Evolutionary conservation across 2,113 vertebrate genomes (phyloP).

Genomic region (Microtus richardsoni): DNA sequence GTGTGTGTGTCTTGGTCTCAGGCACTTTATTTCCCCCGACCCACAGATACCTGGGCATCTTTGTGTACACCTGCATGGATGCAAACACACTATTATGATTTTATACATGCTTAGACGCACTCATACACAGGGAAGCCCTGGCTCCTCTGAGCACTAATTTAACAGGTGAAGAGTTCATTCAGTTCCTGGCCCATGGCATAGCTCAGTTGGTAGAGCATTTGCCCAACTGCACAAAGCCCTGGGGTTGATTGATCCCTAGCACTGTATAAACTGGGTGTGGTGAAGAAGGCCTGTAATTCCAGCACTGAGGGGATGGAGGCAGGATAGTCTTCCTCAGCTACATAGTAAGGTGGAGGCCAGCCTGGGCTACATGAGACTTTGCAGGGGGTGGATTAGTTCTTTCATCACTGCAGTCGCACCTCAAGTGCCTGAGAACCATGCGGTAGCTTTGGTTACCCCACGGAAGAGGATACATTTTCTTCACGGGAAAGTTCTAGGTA

Average conservation of each 20-base stretch:
- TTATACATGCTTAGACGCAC: not conserved
- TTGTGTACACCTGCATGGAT: rapidly evolving
- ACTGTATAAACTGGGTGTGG: not conserved
- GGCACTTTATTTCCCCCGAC: not conserved
- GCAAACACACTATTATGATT: not conserved
- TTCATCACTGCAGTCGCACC: not conserved
- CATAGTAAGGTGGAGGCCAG: not conserved
- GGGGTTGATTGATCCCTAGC: not conserved
- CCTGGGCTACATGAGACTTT: not conserved
- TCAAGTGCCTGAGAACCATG: not conserved
- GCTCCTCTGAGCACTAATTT: not conserved
- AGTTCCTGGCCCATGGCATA: not conserved
- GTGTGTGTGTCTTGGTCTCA: slow-evolving; percentile 81
- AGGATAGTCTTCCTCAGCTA: not conserved
- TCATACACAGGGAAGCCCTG: not conserved
- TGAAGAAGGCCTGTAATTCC: not conserved
- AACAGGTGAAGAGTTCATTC: not conserved
- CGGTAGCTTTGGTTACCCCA: not conserved
- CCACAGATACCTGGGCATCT: rapidly evolving
- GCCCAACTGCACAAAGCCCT: not conserved
- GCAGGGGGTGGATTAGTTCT: not conserved
- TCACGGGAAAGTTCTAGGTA: not conserved
- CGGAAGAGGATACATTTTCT: not conserved
- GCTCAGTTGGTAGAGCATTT: not conserved
- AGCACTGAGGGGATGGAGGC: not conserved